These are phyloP conservation scores for Paedocypris micromegethes DNA, from an alignment of 2,797 vertebrate species.

Conservation along the genomic window DNA sequence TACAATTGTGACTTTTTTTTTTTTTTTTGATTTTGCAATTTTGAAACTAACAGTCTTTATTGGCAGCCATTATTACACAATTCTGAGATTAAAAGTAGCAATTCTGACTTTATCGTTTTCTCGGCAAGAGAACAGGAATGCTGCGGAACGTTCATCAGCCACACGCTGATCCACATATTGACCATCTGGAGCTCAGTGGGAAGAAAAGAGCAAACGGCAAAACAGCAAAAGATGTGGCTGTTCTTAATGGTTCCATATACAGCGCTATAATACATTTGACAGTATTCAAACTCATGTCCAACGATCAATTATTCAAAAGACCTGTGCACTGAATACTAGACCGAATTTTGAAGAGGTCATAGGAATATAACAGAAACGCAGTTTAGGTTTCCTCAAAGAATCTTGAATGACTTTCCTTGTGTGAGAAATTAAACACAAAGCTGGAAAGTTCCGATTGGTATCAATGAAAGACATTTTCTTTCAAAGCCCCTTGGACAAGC, in stretches of 20 bases:
- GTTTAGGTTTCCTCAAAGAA: constrained; percentile 20
- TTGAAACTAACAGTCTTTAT: too few species aligned
- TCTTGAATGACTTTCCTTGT: not conserved
- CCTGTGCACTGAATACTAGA: not conserved
- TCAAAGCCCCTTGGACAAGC: constrained; percentile 46
- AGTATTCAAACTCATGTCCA: too few species aligned
- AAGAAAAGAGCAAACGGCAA: not conserved
- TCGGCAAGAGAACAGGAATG: not conserved
- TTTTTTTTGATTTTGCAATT: too few species aligned
- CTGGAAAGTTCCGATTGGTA: constrained; percentile 49
- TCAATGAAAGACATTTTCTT: constrained; percentile 51
- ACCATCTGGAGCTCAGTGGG: constrained; percentile 26
- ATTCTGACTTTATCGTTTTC: too few species aligned
- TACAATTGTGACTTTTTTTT: too few species aligned
- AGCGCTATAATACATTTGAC: constrained; percentile 1
- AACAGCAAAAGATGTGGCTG: constrained; percentile 24
- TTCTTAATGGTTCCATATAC: constrained; percentile 20
- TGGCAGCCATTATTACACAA: too few species aligned
- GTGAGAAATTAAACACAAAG: constrained; percentile 43
- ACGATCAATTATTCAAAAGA: not conserved
- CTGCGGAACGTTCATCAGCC: constrained; percentile 1
- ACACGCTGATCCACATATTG: constrained; percentile 16
- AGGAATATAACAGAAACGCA: not conserved
- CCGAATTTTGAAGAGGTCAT: not conserved
- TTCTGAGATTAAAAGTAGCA: too few species aligned